phyloP scores from a whole-genome alignment of 1,140 invertebrate species.

The Linepithema humile region DNA sequence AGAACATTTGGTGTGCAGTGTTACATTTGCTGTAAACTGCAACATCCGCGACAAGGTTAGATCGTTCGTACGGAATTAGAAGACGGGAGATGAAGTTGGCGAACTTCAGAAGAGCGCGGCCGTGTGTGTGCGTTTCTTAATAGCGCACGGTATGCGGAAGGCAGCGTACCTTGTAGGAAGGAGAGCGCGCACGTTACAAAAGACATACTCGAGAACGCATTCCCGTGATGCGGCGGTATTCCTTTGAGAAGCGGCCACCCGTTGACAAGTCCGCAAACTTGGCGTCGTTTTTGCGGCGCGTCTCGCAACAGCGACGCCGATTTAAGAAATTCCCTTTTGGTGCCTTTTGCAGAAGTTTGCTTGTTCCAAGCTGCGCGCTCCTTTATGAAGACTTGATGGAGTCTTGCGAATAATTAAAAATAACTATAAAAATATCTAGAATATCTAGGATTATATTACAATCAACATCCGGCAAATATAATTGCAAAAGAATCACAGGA shows the following conservation, averaged over 20 bases:
- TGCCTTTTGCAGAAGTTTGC: neutral
- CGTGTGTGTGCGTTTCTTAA: slow-evolving; percentile 37
- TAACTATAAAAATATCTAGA: neutral
- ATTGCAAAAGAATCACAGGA: neutral
- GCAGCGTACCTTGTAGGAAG: slow-evolving; percentile 36
- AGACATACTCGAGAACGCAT: slow-evolving; percentile 56
- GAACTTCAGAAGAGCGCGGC: slow-evolving; percentile 29
- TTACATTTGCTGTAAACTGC: neutral
- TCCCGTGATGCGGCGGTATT: slow-evolving; percentile 64
- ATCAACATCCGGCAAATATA: neutral
- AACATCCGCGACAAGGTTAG: slow-evolving; percentile 26
- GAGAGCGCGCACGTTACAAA: slow-evolving; percentile 23
- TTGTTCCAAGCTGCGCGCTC: neutral
- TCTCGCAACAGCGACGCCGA: slow-evolving; percentile 27
- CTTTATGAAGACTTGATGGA: neutral
- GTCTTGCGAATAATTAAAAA: neutral
- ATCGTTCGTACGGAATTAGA: slow-evolving; percentile 47
- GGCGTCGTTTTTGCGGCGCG: slow-evolving; percentile 44
- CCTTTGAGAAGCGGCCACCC: slow-evolving; percentile 60
- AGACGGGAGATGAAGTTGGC: slow-evolving; percentile 42
- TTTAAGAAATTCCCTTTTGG: slow-evolving; percentile 43
- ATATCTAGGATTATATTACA: neutral
- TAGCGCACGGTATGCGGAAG: slow-evolving; percentile 57
- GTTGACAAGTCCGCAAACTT: slow-evolving; percentile 61
- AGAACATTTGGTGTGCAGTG: neutral